Evolutionary conservation across 1,140 invertebrate species (phyloP), one percentile per base, ranked within the genome.

Genomic region (Antheraea pernyi): DNA sequence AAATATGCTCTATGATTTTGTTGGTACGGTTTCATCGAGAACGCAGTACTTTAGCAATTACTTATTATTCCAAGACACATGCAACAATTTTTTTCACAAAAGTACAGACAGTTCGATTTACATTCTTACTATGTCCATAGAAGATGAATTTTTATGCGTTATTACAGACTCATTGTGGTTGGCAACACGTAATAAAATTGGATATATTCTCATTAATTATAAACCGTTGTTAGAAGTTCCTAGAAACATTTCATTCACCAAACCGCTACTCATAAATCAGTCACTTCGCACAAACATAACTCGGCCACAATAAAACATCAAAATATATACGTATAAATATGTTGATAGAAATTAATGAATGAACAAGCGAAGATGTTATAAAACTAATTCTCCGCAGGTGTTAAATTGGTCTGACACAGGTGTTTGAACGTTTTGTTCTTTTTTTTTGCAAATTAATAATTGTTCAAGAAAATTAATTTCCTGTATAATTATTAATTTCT

Each of bases 401-500:
- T 53, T 53, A 53, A 53, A 53, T 53, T 53, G 16, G 10, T 53
- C 46, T 53, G 46, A n/a, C 16, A 53, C 46, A 53, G 46, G 46
- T 53, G 46, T 53, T 53, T 53, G 46, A 53, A 53, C 16, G 46
- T 53, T 53, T 42, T 4, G 11, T 42, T 42, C 2, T 42, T 7
- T 42, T 42, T 42, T 42, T 42, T 42, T 42, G n/a, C 8, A 9
- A 9, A 42, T 42, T 42, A 42, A 42, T 42, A 9, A 42, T 42
- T 42, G 11, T 42, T 3, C 7, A 42, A 42, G 39, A 42, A 42
- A 53, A 53, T 53, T 48, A 53, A 53, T 53, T 53, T 53, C 46
- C 5, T 53, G 46, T 53, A 53, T n/a, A 53, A 53, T 53, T 53
- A 53, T 42, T 42, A 42, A 42, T 53, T 53, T 53, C 46, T 53